Evolutionary conservation across 2,797 vertebrate species (phyloP).

Genomic region (Helostoma temminkii): DNA sequence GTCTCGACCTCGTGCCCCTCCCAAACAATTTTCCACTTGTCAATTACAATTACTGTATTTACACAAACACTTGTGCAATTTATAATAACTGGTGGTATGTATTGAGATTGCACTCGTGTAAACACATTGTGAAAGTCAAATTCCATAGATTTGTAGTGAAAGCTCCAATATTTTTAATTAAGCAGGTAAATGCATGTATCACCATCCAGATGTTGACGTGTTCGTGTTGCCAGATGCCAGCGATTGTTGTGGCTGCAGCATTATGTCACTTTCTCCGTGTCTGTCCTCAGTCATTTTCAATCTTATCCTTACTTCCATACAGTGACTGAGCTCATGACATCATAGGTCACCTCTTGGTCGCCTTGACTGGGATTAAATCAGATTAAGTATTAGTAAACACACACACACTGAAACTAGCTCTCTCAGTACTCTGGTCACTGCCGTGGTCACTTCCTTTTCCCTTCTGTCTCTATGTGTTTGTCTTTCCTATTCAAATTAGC

Average conservation of each 20-base stretch:
- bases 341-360: conserved; percentile 65
- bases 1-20: conserved; percentile 33
- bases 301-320: conserved; percentile 53
- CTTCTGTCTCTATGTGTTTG: conserved; percentile 10
- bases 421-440: conserved; percentile 1
- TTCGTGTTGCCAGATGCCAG: not conserved
- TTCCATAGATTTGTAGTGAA: not conserved
- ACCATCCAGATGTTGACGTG: conserved; percentile 1
- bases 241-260: conserved; percentile 39
- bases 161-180: not conserved
- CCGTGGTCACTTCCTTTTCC: not conserved
- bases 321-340: conserved; percentile 64
- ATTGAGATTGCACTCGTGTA: not conserved
- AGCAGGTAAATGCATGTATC: not conserved
- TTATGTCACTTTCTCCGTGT: not conserved
- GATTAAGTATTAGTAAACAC: conserved; percentile 69
- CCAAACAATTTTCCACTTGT: conserved; percentile 76
- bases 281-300: conserved; percentile 18
- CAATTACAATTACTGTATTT: conserved; percentile 67
- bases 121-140: not conserved
- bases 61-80: conserved; percentile 58
- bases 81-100: conserved; percentile 27
- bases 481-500: not conserved
- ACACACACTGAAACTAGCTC: conserved; percentile 4
- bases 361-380: conserved; percentile 71